Conservation (phyloP, 2,797 vertebrate genomes). For the Oryzias sinensis region DNA sequence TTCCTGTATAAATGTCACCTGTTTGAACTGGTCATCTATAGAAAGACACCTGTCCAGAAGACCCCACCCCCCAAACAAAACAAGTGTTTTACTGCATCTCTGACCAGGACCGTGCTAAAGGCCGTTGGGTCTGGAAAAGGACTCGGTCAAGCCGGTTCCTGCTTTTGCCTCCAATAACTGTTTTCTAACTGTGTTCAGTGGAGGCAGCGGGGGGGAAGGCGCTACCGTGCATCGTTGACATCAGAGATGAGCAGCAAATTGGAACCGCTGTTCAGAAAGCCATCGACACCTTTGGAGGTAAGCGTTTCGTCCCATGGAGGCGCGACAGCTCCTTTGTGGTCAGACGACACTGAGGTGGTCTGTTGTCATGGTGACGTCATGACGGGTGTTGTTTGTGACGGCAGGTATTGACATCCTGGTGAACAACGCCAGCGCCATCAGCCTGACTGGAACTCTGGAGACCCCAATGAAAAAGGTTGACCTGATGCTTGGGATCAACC, state of each 20-base stretch:
- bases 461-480: constrained; percentile 92
- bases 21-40: too few relatives aligned
- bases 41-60: too few relatives aligned
- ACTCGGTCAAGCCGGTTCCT: too few relatives aligned
- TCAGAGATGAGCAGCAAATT: constrained; percentile 91
- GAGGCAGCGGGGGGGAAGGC: constrained; percentile 90
- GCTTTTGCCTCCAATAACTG: too few relatives aligned
- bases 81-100: too few relatives aligned
- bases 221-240: constrained; percentile 89
- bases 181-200: constrained; percentile 69
- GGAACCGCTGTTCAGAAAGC: constrained; percentile 84
- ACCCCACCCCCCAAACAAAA: too few relatives aligned
- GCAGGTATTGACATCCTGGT: constrained; percentile 96
- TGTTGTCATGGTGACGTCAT: constrained; percentile 13
- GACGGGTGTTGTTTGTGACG: constrained; percentile 9
- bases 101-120: too few relatives aligned
- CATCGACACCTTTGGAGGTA: constrained; percentile 91
- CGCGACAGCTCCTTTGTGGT: neutral
- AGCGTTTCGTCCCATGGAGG: neutral
- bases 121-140: too few relatives aligned
- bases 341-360: neutral
- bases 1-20: too few relatives aligned
- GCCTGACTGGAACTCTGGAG: constrained; percentile 89
- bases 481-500: constrained; percentile 93
- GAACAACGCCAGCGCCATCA: constrained; percentile 97